phyloP scores from a whole-genome alignment of 2,797 vertebrate species.

The Scyliorhinus canicula region DNA sequence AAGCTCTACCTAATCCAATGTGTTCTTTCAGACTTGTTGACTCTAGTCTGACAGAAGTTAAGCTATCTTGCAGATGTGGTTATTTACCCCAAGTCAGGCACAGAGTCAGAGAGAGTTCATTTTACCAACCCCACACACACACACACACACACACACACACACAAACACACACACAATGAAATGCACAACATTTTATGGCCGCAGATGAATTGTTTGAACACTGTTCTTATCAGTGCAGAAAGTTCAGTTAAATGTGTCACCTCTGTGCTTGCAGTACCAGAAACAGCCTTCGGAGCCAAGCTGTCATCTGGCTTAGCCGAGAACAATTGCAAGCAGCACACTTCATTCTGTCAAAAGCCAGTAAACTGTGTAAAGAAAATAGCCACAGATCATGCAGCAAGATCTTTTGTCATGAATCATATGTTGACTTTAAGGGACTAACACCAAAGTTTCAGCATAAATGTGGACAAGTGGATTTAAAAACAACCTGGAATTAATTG shows the following conservation, averaged over 20 bases:
- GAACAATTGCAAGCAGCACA: background rate
- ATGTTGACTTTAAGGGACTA: background rate
- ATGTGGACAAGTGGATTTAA: background rate
- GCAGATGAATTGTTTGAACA: background rate
- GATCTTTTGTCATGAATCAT: background rate
- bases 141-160: no score
- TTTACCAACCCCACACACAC: background rate
- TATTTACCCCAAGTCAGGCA: background rate
- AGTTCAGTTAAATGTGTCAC: background rate
- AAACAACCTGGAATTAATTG: background rate
- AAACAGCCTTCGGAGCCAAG: background rate
- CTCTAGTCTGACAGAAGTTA: background rate
- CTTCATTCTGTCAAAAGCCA: background rate
- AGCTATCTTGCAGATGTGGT: background rate
- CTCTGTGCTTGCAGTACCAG: background rate
- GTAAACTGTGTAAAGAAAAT: background rate
- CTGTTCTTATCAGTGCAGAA: background rate
- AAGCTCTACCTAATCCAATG: background rate
- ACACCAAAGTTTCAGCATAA: background rate
- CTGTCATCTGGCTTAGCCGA: background rate
- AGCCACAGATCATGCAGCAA: background rate
- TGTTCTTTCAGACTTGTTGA: background rate
- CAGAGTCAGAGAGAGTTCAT: background rate
- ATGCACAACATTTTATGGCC: background rate
- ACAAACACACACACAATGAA: background rate